A percentile compares a stretch with the other conserved stretches of the same genome.
Evolutionary conservation across 2,113 vertebrate genomes (phyloP).

Genomic region (Cinclus mexicanus): DNA sequence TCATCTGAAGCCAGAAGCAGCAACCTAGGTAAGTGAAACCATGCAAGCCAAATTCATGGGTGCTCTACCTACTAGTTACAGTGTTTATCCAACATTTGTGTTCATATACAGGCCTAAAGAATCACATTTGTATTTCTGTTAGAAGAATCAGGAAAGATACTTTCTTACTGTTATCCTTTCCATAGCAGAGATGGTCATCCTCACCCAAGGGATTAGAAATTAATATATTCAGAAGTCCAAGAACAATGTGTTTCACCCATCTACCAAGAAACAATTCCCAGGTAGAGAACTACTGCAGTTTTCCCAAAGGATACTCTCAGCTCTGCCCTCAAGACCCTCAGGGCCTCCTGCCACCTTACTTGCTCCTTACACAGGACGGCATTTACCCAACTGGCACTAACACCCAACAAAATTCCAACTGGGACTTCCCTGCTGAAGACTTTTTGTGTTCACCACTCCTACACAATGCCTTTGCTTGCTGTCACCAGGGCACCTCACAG

Average conservation of each 20-base stretch:
- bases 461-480: not conserved
- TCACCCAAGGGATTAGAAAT: not conserved
- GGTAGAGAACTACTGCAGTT: not conserved
- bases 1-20: not conserved
- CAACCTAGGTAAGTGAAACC: not conserved
- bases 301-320: not conserved
- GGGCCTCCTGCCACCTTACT: not conserved
- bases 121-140: not conserved
- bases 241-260: fast-evolving
- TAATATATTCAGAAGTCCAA: not conserved
- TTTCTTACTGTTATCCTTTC: not conserved
- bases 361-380: not conserved
- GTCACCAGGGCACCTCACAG: not conserved
- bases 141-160: not conserved
- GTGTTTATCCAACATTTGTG: not conserved
- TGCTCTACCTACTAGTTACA: not conserved
- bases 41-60: not conserved
- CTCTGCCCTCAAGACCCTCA: not conserved
- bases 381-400: not conserved
- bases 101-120: not conserved
- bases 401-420: not conserved
- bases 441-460: not conserved
- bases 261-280: not conserved
- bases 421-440: not conserved
- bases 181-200: not conserved